Conservation (phyloP, 2,113 vertebrate genomes). For the Saguinus midas region DNA sequence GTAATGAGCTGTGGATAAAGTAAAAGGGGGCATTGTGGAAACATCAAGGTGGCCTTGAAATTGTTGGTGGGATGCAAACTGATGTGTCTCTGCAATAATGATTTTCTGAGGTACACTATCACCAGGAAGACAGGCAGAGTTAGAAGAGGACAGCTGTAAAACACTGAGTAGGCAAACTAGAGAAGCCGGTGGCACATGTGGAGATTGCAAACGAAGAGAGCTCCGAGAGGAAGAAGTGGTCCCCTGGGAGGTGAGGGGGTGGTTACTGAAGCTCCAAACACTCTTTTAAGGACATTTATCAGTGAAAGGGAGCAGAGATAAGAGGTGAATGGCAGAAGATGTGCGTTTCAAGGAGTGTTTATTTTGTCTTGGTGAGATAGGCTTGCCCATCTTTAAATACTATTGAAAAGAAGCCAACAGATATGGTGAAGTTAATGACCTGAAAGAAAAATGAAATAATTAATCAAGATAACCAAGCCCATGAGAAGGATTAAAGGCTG, state of each 20-base stretch:
- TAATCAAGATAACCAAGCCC: accelerated
- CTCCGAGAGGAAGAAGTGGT: not conserved
- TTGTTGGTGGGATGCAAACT: not conserved
- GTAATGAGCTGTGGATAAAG: not conserved
- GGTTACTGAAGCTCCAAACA: not conserved
- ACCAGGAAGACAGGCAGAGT: not conserved
- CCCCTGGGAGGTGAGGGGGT: accelerated
- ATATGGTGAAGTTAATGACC: not conserved
- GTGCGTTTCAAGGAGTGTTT: not conserved
- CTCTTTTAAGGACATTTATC: not conserved
- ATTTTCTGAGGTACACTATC: not conserved
- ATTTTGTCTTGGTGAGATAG: not conserved
- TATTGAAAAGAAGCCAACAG: not conserved
- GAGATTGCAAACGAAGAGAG: not conserved
- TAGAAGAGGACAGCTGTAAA: not conserved
- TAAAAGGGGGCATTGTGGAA: not conserved
- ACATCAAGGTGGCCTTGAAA: not conserved
- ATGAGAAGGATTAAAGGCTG: not conserved
- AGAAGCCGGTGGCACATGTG: not conserved
- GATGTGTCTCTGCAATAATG: not conserved
- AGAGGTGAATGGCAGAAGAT: not conserved
- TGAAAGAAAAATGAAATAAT: not conserved
- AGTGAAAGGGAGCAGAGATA: not conserved
- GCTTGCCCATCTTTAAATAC: not conserved
- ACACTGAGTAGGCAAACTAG: not conserved